Base-by-base conservation (phyloP, 2,113 vertebrate genomes). In the Gymnogyps californianus region DNA sequence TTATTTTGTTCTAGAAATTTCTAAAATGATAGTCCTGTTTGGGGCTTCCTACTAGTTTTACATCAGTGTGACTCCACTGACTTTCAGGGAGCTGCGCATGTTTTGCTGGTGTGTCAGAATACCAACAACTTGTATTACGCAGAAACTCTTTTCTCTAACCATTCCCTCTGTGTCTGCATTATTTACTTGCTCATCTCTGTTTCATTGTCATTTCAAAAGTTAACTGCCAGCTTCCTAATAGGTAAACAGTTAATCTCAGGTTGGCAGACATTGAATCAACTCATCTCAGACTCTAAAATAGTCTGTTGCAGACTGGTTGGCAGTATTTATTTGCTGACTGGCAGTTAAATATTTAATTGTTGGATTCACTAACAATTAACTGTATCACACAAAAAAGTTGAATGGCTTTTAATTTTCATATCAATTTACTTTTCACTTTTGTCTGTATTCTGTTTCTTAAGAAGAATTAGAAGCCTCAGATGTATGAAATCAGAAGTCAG, bases 311-410 rank as follows among this genome's bases (percentile, higher is more conserved):
- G 55, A 36, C 24, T 14, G 25, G 20, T 70, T 90, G 67, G 10
- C 32, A 65, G 24, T 59, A 89, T 91, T 84, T 87, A 66, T 91
- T 92, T 95, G 21, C 44, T 89, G 69, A 91, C 55, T 95, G 57
- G 34, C n/a, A 57, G 38, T 84, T 64, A 94, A 96, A 95, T 91
- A 89, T 93, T 89, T 94, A 89, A 85, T 94, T 83, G 52, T 78
- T 93, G 32, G 36, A 87, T 95, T 93, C 74, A 74, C 44, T 95
- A 79, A 81, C 46, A 7, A 17, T 51, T 93, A 70, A 83, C n/a
- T 5, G 1, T 75, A 87, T 79, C 57, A 75, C 49, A 81, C 36
- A 71, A 90, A 96, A 89, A 65, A 4, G 2, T 84, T 62, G 31
- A 93, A 31, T 64, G 66, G 2, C 15, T 87, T 95, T 76, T 91